Evolutionary conservation across 2,113 vertebrate species (phyloP).

Genomic region (Leucopsar rothschildi): DNA sequence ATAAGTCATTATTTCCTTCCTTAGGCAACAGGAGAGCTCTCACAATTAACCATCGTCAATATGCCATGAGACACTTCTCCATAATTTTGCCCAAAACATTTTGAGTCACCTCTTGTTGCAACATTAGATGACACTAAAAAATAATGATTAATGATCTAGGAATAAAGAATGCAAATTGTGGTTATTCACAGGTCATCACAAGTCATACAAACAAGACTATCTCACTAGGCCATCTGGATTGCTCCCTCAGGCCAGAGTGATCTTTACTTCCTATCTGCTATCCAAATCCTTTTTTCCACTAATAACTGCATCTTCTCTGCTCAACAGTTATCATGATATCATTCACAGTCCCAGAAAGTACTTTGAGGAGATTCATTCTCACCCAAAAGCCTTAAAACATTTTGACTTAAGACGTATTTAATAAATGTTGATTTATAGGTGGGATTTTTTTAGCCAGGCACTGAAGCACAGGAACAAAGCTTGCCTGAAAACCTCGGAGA

Average conservation of each 20-base stretch:
- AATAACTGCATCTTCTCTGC: not conserved
- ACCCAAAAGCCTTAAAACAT: not conserved
- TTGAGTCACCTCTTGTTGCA: not conserved
- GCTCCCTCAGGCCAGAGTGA: not conserved
- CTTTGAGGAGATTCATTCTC: not conserved
- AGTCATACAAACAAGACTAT: not conserved
- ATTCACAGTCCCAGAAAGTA: not conserved
- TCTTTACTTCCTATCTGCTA: not conserved
- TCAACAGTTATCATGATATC: not conserved
- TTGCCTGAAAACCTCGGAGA: not conserved
- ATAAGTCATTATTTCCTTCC: not conserved
- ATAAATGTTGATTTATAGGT: not conserved
- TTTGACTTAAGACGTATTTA: not conserved
- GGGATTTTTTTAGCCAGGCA: not conserved
- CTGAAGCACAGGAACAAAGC: not conserved
- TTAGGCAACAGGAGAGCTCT: not conserved
- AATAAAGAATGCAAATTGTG: not conserved
- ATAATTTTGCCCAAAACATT: not conserved
- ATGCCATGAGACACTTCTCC: not conserved
- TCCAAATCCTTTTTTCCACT: not conserved
- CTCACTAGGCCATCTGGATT: not conserved
- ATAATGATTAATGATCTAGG: not conserved
- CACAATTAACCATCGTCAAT: fast-evolving
- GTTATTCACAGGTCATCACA: not conserved
- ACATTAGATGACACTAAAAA: not conserved